Conservation (phyloP, 1,140 invertebrate species). For the Nomia melanderi region DNA sequence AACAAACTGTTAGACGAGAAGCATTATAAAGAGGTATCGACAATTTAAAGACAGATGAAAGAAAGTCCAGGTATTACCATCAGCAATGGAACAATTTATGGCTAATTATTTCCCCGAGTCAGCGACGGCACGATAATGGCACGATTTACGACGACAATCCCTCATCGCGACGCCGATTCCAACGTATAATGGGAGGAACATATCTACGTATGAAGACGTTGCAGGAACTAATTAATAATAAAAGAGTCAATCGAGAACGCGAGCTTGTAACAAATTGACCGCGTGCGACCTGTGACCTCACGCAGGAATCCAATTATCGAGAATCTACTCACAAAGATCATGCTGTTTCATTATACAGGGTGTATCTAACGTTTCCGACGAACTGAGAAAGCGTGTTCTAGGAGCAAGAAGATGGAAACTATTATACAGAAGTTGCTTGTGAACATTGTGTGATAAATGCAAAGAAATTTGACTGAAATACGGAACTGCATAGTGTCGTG, state of each 20-base stretch:
- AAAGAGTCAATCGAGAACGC: conserved; percentile 25
- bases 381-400: too few relatives aligned
- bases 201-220: conserved; percentile 55
- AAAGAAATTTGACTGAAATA: too few relatives aligned
- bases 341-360: conserved; percentile 6
- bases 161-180: conserved; percentile 47
- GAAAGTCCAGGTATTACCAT: conserved; percentile 24
- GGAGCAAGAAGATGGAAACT: too few relatives aligned
- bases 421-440: too few relatives aligned
- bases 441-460: too few relatives aligned
- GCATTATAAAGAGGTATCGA: background rate
- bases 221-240: conserved; percentile 61
- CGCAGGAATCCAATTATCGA: conserved; percentile 55
- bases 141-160: conserved; percentile 50
- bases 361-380: background rate
- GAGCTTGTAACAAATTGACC: conserved; percentile 46
- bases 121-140: conserved; percentile 25
- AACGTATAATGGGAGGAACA: conserved; percentile 42
- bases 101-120: conserved; percentile 45
- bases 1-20: background rate
- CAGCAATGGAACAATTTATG: conserved; percentile 48
- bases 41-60: background rate
- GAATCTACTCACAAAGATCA: conserved; percentile 20
- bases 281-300: conserved; percentile 41
- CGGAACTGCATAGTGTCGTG: too few relatives aligned